Evolutionary conservation across 2,888 invertebrate genomes (phyloP), one percentile per base, ranked within the genome.

Genomic region (Pollenia amentaria): DNA sequence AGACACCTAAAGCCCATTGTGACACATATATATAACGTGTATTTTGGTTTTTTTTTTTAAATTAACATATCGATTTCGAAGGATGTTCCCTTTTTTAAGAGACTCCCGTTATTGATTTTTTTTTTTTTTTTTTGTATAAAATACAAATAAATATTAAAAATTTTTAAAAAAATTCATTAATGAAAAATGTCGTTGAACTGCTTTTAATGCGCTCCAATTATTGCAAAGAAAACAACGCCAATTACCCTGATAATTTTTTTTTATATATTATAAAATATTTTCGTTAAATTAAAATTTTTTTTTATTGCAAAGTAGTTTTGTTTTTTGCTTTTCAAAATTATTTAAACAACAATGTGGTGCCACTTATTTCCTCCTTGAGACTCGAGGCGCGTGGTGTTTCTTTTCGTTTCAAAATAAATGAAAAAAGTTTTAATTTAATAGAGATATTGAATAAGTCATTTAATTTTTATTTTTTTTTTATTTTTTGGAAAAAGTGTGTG

Each of bases 281-380:
- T 21, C 55, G 21, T 64, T 51, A 14, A 18, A 60, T 67, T 42
- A 44, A 29, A 10, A 10, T 55, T 73, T 73, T 55, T 64, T 64
- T 46, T 44, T 55, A 46, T n/a, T 42, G 57, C 40, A 81, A 75
- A 76, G 16, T 21, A 53, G 44, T 72, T 40, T 65, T 82, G 4
- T 40, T 80, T 62, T 51, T 40, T 46, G 12, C 55, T 44, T 11
- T 38, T 64, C 16, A 11, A 51, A 21, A 65, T 53, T 60, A 44
- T 51, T 42, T 67, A 16, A 72, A 51, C 14, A 44, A 29, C 44
- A 29, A 53, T 18, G 16, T 46, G 57, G n/a, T 64, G 78, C 75
- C 75, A 83, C 78, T 75, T 82, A 70, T 83, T 83, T 86, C 82
- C 75, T 86, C 86, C 86, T 86, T 86, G 86, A 86, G 79, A 76